phyloP scores from a whole-genome alignment of 2,113 vertebrate species.

The Oreochromis spilurus region DNA sequence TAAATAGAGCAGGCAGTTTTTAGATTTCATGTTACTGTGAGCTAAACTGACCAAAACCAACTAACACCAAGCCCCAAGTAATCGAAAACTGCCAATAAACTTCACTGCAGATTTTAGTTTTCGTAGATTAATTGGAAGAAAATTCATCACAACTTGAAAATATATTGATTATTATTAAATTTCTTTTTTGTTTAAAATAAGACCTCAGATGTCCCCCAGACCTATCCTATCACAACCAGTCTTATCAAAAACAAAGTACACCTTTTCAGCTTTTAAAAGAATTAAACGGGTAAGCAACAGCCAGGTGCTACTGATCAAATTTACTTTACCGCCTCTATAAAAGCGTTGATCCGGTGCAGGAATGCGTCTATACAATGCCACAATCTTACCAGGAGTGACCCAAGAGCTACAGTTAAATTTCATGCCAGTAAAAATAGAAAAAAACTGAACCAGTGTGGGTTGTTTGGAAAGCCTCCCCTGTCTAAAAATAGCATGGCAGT shows the following conservation, averaged over 20 bases:
- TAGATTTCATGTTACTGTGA: neutral
- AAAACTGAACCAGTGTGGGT: neutral
- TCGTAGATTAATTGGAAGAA: neutral
- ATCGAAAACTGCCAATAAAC: neutral
- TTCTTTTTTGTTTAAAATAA: neutral
- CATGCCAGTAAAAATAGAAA: neutral
- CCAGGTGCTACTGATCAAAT: neutral
- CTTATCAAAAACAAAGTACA: neutral
- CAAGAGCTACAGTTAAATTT: neutral
- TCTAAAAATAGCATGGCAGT: neutral
- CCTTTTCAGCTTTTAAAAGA: neutral
- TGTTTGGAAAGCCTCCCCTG: neutral
- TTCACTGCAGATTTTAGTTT: neutral
- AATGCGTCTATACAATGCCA: neutral
- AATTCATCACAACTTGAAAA: neutral
- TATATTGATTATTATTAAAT: fast-evolving
- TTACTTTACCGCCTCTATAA: neutral
- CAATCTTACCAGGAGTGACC: neutral
- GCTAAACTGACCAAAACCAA: neutral
- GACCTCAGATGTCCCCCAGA: neutral
- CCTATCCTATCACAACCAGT: neutral
- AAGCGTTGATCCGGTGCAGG: neutral
- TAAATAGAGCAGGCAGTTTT: neutral
- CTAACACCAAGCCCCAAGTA: neutral
- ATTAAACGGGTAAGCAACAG: neutral